phyloP scores from a whole-genome alignment of 2,113 vertebrate species.

The Paraplagusia blochii region DNA sequence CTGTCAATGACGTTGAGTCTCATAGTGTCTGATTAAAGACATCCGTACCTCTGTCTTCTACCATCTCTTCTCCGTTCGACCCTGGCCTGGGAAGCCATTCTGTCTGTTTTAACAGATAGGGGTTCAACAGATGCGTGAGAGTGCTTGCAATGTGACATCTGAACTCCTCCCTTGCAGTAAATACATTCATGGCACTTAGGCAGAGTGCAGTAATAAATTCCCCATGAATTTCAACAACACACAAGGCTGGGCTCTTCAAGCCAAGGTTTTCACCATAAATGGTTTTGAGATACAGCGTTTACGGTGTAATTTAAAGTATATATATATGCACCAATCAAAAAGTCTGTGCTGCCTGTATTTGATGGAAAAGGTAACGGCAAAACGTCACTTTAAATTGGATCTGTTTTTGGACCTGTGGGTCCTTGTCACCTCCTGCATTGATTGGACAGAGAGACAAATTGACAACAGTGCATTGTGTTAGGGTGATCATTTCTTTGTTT shows the following conservation, averaged over 20 bases:
- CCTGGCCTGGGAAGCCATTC: conserved; percentile 22
- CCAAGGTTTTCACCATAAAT: conserved; percentile 21
- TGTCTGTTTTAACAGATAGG: conserved; percentile 29
- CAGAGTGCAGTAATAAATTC: conserved; percentile 47
- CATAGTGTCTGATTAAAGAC: conserved; percentile 58
- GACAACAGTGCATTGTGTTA: no score
- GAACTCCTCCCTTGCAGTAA: conserved; percentile 49
- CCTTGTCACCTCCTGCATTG: no score
- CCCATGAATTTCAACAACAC: conserved; percentile 33
- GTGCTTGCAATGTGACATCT: conserved; percentile 31
- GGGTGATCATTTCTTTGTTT: no score
- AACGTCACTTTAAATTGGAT: no score
- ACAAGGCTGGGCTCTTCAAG: conserved; percentile 24
- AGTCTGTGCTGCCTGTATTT: no score
- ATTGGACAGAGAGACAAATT: no score
- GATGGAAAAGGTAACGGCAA: no score
- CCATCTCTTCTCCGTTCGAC: conserved; percentile 45
- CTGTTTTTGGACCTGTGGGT: no score
- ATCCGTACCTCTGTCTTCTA: conserved; percentile 9
- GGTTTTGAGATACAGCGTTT: conserved; percentile 1
- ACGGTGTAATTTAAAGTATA: no score
- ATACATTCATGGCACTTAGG: conserved; percentile 43
- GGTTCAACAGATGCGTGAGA: conserved; percentile 32
- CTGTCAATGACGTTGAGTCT: conserved; percentile 43
- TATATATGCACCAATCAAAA: no score